phyloP scores from a whole-genome alignment of 2,113 vertebrate genomes.

The Indri indri region DNA sequence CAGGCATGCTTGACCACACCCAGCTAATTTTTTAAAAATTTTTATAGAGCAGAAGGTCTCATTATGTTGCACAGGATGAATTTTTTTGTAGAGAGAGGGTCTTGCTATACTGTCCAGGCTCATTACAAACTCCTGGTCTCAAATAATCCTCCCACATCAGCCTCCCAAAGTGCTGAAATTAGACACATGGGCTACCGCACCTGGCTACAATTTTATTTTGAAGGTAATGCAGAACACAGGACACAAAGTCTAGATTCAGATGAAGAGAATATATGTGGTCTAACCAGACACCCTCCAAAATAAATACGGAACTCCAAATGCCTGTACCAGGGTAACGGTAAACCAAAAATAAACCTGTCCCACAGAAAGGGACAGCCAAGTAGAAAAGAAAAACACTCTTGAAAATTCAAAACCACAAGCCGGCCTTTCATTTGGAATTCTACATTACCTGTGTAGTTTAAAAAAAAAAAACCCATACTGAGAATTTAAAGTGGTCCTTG shows the following conservation, averaged over 20 bases:
- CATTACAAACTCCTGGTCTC: neutral
- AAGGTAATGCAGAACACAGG: neutral
- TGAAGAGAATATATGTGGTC: neutral
- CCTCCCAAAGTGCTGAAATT: neutral
- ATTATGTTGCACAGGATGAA: neutral
- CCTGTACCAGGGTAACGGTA: neutral
- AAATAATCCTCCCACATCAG: neutral
- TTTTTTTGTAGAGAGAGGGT: neutral
- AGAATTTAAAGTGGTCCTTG: neutral
- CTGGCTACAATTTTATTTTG: neutral
- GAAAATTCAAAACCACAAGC: neutral
- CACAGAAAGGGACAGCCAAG: neutral
- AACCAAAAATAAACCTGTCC: neutral
- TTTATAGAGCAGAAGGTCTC: neutral
- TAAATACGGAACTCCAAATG: neutral
- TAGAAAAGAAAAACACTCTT: neutral
- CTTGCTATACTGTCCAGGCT: neutral
- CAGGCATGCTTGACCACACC: too few relatives aligned
- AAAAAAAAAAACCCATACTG: neutral
- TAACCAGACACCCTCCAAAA: neutral
- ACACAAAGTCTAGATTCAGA: neutral
- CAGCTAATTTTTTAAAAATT: too few relatives aligned
- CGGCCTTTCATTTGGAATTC: neutral
- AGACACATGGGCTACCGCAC: neutral
- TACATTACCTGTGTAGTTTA: neutral